phyloP scores from a whole-genome alignment of 2,888 invertebrate species.

The Agonopterix alstromeriana region DNA sequence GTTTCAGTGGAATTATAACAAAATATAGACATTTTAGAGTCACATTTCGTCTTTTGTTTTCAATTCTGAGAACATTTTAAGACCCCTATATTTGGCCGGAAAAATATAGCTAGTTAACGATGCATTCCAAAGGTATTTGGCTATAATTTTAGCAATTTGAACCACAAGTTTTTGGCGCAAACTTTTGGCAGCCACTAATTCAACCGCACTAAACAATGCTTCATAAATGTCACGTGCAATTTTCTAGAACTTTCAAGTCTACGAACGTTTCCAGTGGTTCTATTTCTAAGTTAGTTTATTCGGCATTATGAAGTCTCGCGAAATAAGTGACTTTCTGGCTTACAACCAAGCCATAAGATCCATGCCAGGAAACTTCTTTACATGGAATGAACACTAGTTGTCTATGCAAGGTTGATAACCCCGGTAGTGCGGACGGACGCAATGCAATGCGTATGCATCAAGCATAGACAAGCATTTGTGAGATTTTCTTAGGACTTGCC shows the following conservation, averaged over 20 bases:
- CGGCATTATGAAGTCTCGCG: too few species aligned
- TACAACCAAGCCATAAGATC: slow-evolving; percentile 10
- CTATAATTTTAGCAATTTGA: background rate
- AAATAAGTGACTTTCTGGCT: background rate
- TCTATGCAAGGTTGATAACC: slow-evolving; percentile 47
- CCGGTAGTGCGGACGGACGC: slow-evolving; percentile 45
- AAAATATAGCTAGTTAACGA: background rate
- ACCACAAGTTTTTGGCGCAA: too few species aligned
- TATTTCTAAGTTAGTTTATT: slow-evolving; percentile 5
- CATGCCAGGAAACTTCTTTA: slow-evolving; percentile 16
- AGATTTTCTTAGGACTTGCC: too few species aligned
- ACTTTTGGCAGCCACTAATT: too few species aligned
- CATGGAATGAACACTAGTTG: slow-evolving; percentile 5
- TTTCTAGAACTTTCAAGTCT: background rate
- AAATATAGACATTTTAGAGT: background rate
- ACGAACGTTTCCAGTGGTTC: slow-evolving; percentile 8
- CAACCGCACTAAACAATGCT: too few species aligned
- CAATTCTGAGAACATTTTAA: too few species aligned
- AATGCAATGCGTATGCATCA: slow-evolving; percentile 37
- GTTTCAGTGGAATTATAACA: too few species aligned
- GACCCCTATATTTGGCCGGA: background rate
- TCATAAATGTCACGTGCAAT: background rate
- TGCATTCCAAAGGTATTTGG: background rate
- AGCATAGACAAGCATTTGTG: too few species aligned
- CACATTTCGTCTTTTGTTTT: background rate